Evolutionary conservation across 2,797 vertebrate genomes (phyloP), one percentile per base, ranked within the genome.

Genomic region (Microhierax caerulescens): DNA sequence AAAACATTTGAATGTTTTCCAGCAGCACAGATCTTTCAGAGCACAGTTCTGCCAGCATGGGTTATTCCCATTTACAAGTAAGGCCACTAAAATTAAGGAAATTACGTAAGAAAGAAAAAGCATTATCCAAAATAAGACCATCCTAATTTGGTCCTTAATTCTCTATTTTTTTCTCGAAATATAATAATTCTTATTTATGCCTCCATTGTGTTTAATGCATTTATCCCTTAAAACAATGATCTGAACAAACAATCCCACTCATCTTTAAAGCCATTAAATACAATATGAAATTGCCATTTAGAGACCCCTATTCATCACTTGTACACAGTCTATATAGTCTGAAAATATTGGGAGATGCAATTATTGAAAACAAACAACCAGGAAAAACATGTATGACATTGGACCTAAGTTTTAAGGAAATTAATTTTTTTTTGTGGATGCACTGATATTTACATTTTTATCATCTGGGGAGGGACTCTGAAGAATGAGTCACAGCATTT

Each of bases 1-100:
- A 89, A 90, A 96, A 57, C 15, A 77, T 47, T 27, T 95, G 76
- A 89, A 85, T 41, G 47, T 64, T 89, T 95, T 93, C 81, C 92
- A 95, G 84, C n/a, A 75, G 56, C 53, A 48, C 17, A 70, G 64
- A 89, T 39, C 69, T 89, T 93, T 65, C 60, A 61, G 92, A 88
- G 48, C 64, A 86, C 30, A 43, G 13, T 61, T 80, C 43, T 80
- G 48, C 34, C 67, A 80, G 36, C 25, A 30, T 39, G 45, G 7
- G 48, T 83, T 75, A 41, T 65, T 60, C n/a, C 64, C 73, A 72
- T 48, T 90, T 86, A 79, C 25, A 81, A 85, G 28, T 59, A 59
- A 43, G 24, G 39, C 24, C 60, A 32, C 36, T 68, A 65, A 77
- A 81, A 28, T 80, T 54, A 21, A 70, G 12, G 57, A 80, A 95